Evolutionary conservation across 2,888 invertebrate genomes (phyloP).

Genomic region (Tinea trinotella): DNA sequence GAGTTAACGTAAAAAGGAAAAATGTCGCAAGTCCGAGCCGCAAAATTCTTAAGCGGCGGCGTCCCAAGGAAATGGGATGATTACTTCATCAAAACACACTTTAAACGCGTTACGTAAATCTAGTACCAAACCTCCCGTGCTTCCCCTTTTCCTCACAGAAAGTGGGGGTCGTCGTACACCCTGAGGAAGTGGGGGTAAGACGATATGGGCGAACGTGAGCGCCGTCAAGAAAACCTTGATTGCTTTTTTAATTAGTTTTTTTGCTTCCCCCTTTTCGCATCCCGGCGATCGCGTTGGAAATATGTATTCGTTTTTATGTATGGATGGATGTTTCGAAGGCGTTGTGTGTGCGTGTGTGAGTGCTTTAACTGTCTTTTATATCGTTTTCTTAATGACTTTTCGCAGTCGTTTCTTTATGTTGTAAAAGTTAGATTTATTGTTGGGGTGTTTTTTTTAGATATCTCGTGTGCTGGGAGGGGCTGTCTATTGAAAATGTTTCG

Average conservation of each 20-base stretch:
- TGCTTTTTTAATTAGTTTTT: conserved; percentile 73
- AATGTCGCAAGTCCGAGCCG: conserved; percentile 56
- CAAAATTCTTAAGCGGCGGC: conserved; percentile 69
- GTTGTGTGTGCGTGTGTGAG: conserved; percentile 20
- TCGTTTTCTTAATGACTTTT: conserved; percentile 23
- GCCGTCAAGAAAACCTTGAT: conserved; percentile 74
- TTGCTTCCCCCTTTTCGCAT: conserved; percentile 67
- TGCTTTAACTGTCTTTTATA: conserved; percentile 30
- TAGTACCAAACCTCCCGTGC: conserved; percentile 56
- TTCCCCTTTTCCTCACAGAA: conserved; percentile 37
- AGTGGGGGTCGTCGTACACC: conserved; percentile 26
- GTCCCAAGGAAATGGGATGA: conserved; percentile 67
- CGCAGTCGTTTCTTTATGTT: conserved; percentile 17
- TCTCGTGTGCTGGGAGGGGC: not conserved
- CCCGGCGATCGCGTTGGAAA: conserved; percentile 59
- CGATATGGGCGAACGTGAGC: conserved; percentile 73
- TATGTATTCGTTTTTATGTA: conserved; percentile 52
- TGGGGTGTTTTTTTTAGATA: conserved; percentile 5
- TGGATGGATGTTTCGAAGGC: conserved; percentile 20
- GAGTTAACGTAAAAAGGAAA: conserved; percentile 49
- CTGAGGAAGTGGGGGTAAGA: conserved; percentile 61
- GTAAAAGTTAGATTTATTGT: conserved; percentile 15
- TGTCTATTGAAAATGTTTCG: not conserved
- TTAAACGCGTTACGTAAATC: conserved; percentile 73
- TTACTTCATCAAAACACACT: conserved; percentile 74